These are phyloP conservation scores for Ophion obscuratus DNA, from an alignment of 2,888 invertebrate species.

Conservation along the genomic window DNA sequence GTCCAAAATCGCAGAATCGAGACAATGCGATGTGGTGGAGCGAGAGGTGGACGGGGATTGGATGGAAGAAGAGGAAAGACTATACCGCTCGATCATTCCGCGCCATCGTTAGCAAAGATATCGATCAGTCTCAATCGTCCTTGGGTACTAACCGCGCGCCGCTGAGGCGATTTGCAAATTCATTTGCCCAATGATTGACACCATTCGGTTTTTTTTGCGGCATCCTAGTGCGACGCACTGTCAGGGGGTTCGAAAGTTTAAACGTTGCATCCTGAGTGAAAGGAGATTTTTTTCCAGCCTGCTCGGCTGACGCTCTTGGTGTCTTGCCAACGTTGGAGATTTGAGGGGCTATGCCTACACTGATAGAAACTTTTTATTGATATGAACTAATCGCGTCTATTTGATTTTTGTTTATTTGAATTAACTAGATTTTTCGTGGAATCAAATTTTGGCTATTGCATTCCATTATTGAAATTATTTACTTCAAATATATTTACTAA, in stretches of 20 bases:
- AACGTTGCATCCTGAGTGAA: background rate
- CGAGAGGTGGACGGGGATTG: background rate
- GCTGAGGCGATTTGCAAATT: slow-evolving; percentile 6
- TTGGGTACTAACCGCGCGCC: background rate
- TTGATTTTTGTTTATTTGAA: too few species aligned
- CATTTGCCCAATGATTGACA: slow-evolving; percentile 10
- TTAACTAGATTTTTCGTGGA: too few species aligned
- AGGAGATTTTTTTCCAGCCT: background rate
- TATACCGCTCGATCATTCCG: slow-evolving; percentile 30
- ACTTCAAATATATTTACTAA: too few species aligned
- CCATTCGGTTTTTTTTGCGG: background rate
- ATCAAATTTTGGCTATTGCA: too few species aligned
- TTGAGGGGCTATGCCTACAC: background rate
- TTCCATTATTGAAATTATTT: too few species aligned
- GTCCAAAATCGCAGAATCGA: slow-evolving; percentile 12
- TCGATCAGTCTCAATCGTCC: slow-evolving; percentile 13
- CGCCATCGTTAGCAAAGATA: slow-evolving; percentile 33
- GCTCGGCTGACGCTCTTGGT: background rate
- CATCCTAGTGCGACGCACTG: background rate
- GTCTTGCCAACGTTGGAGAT: background rate
- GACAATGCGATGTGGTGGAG: slow-evolving; percentile 3
- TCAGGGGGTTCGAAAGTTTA: background rate
- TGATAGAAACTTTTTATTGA: background rate
- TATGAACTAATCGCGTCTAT: too few species aligned
- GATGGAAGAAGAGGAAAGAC: background rate